phyloP scores from a whole-genome alignment of 2,113 vertebrate genomes.

The Kryptolebias marmoratus region DNA sequence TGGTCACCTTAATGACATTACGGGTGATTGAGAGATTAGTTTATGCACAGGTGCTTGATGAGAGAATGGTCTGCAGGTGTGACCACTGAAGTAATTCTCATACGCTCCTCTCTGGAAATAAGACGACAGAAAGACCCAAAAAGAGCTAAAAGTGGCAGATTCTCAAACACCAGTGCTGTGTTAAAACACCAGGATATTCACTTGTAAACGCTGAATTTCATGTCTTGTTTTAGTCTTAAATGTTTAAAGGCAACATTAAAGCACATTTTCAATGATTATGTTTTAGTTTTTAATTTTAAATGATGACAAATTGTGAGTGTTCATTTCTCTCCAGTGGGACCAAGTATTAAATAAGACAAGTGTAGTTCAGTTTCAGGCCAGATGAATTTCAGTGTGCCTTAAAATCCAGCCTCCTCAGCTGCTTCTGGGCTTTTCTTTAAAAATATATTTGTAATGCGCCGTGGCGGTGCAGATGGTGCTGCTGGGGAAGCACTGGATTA shows the following conservation, averaged over 20 bases:
- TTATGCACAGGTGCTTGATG: no score
- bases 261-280: neutral
- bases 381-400: slow-evolving; percentile 11
- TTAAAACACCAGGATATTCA: no score
- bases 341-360: neutral
- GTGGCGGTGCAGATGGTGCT: slow-evolving; percentile 14
- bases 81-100: no score
- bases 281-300: neutral
- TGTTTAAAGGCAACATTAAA: neutral
- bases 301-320: neutral
- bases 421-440: slow-evolving; percentile 11
- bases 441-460: neutral
- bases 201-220: neutral
- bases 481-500: slow-evolving; percentile 49
- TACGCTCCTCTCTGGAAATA: no score
- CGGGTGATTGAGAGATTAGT: no score
- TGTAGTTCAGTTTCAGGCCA: neutral
- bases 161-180: no score
- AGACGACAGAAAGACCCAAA: no score
- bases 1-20: no score
- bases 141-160: no score
- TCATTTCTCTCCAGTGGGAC: neutral
- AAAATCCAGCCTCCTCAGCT: no score
- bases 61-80: no score
- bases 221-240: neutral